Base-by-base conservation (phyloP, 2,113 vertebrate species). In the Paramormyrops kingsleyae region DNA sequence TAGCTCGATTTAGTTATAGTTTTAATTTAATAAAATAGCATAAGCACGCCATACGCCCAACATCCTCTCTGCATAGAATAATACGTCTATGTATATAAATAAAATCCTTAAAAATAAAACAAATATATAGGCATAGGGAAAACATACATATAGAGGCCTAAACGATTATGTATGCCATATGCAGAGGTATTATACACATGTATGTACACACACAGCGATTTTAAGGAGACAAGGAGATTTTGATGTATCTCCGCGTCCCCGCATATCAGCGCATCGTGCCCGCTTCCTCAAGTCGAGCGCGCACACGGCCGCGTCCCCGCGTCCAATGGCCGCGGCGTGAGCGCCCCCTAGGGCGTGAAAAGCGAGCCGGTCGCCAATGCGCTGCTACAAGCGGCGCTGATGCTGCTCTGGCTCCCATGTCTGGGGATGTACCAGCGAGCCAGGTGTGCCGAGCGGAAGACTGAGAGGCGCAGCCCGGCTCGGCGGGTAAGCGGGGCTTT, bases 381-480 rank as follows among this genome's bases (percentile, higher is more conserved):
- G 44, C 62, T 92, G 91, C 92, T 92, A 90, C 47, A 83, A 83
- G 92, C 91, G 62, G 91, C 92, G 94, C 94, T 89, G 91, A 92
- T 91, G 92, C 89, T 90, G 90, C 90, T 91, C 83, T 92, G 92
- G 94, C 92, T 83, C 74, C 90, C 92, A 93, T 91, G 93, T 91
- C 92, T 90, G 91, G 93, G 91, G 94, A 94, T 92, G 93, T 91
- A 92, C 92, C 77, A 47, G 90, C 94, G 94, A 94, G 74, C 93
- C 93, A 94, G 94, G 94, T 92, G 93, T 85, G 94, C 93, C 83
- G 93, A 92, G 91, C 92, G 93, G 93, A 94, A 94, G 94, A 92
- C 93, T 92, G 90, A 90, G 91, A 90, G 92, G 93, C 92, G 56
- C 87, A 93, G 92, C 91, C 92, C 91, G 90, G 88, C 80, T 87